phyloP scores from a whole-genome alignment of 2,888 invertebrate species.

The Diaprepes abbreviatus region DNA sequence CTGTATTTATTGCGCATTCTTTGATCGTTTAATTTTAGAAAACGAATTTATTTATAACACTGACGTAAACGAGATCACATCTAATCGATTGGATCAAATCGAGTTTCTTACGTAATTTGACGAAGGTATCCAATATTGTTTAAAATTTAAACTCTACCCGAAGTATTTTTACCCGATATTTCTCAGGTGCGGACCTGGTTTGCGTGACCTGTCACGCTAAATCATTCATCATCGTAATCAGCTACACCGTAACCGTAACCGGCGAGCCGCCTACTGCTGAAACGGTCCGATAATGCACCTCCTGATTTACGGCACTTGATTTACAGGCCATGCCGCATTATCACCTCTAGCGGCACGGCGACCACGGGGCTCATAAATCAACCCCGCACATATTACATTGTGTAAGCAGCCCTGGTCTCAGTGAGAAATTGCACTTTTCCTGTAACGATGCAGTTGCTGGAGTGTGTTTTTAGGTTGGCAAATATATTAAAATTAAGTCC shows the following conservation, averaged over 20 bases:
- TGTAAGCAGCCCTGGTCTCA: constrained; percentile 34
- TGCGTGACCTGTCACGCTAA: constrained; percentile 28
- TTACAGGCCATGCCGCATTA: constrained; percentile 47
- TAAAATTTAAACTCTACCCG: too few species aligned
- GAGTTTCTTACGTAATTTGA: too few species aligned
- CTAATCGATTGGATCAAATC: too few species aligned
- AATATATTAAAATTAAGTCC: too few species aligned
- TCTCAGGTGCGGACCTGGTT: constrained; percentile 36
- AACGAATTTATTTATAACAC: too few species aligned
- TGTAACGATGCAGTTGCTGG: constrained; percentile 1
- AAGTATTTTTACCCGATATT: too few species aligned
- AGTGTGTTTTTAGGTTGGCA: too few species aligned
- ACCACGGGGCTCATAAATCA: constrained; percentile 43
- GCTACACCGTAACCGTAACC: constrained; percentile 38
- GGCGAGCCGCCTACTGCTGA: constrained; percentile 53
- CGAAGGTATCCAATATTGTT: too few species aligned
- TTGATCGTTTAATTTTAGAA: too few species aligned
- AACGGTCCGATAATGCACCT: constrained; percentile 56
- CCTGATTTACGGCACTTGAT: constrained; percentile 54
- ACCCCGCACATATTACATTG: constrained; percentile 43
- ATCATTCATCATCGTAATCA: constrained; percentile 48
- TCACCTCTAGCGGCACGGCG: constrained; percentile 43
- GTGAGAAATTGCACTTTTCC: constrained; percentile 42
- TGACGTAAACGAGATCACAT: too few species aligned
- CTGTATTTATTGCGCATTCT: too few species aligned